Percentiles rank a stretch among this genome's conserved stretches.
Conservation (phyloP, 2,888 invertebrate genomes). For the Metallyticus violacea region DNA sequence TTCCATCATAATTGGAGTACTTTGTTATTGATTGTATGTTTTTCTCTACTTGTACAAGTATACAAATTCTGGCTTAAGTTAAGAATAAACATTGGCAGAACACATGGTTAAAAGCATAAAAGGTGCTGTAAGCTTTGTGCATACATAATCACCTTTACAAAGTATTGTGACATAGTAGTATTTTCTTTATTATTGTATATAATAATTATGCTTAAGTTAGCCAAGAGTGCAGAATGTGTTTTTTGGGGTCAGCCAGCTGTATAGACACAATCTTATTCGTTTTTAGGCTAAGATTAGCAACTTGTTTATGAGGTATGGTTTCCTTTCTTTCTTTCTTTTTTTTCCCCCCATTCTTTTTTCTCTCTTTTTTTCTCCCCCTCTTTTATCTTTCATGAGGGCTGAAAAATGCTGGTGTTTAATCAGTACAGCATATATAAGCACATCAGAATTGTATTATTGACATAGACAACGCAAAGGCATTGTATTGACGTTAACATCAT, state of each 20-base stretch:
- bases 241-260: slow-evolving; percentile 35
- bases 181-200: background rate
- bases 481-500: background rate
- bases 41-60: no score
- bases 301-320: background rate
- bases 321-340: slow-evolving; percentile 20
- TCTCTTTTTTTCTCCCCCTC: slow-evolving; percentile 35
- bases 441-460: background rate
- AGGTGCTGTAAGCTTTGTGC: background rate
- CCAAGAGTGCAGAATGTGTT: slow-evolving; percentile 37
- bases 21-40: background rate
- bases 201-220: slow-evolving; percentile 23
- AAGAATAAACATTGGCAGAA: background rate
- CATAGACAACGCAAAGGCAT: background rate
- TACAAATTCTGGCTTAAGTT: background rate
- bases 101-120: background rate
- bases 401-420: slow-evolving; percentile 27
- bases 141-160: background rate
- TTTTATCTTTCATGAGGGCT: slow-evolving; percentile 21
- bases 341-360: slow-evolving; percentile 36
- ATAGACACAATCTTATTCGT: slow-evolving; percentile 20
- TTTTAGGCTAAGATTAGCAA: slow-evolving; percentile 11
- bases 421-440: background rate
- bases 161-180: background rate
- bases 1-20: background rate